A percentile compares a stretch with the other conserved stretches of the same genome.
Evolutionary conservation across 2,797 vertebrate species (phyloP).

Genomic region (Melanotaenia parkinsoni): DNA sequence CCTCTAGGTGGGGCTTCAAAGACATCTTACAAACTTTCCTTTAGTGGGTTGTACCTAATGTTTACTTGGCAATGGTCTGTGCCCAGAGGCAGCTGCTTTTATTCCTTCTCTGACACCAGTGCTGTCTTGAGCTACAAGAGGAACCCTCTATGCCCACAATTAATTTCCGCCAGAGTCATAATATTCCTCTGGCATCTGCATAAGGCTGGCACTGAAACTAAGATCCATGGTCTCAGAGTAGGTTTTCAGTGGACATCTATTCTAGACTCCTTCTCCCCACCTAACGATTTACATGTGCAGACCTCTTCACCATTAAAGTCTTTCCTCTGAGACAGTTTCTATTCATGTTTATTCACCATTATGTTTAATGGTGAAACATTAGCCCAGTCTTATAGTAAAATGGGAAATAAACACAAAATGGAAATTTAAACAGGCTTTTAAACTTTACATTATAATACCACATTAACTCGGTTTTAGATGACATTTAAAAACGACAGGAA

Average conservation of each 20-base stretch:
- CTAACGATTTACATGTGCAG: slow-evolving; percentile 64
- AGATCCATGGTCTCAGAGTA: slow-evolving; percentile 61
- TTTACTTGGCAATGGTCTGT: slow-evolving; percentile 79
- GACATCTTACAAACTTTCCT: slow-evolving; percentile 79
- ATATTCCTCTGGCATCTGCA: slow-evolving; percentile 76
- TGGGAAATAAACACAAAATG: background rate
- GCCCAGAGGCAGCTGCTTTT: slow-evolving; percentile 71
- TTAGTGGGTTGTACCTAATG: slow-evolving; percentile 74
- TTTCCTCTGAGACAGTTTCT: background rate
- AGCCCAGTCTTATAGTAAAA: background rate
- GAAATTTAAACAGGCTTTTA: background rate
- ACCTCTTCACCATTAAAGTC: slow-evolving; percentile 43
- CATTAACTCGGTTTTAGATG: too few species aligned
- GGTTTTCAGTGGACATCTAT: slow-evolving; percentile 74
- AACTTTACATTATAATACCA: background rate
- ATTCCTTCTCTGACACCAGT: slow-evolving; percentile 74
- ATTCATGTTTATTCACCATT: background rate
- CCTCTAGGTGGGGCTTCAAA: slow-evolving; percentile 74
- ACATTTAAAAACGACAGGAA: too few species aligned
- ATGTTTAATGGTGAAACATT: background rate
- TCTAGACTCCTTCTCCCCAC: slow-evolving; percentile 50
- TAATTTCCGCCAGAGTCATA: slow-evolving; percentile 81
- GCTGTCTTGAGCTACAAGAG: slow-evolving; percentile 78
- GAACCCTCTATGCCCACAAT: slow-evolving; percentile 81
- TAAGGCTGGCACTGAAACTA: slow-evolving; percentile 75